These are phyloP conservation scores for Canis aureus DNA, from an alignment of 2,113 vertebrate species.

Conservation along the genomic window DNA sequence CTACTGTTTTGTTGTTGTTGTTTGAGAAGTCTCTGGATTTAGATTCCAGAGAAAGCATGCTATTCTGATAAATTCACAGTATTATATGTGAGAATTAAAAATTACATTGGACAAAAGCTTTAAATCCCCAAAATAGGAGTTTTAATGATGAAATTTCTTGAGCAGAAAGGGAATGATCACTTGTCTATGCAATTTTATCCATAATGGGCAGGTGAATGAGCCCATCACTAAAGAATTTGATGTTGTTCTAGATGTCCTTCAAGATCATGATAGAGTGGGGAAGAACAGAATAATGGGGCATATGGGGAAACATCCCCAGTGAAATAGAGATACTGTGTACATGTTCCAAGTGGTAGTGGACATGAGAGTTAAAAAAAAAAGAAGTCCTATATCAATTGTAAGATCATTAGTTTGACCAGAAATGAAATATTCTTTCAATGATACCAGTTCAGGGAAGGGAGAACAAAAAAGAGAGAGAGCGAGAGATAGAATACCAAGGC, in stretches of 20 bases:
- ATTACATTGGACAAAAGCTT: neutral
- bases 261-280: neutral
- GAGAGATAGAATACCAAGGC: neutral
- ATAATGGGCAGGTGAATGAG: conserved; percentile 12
- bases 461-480: neutral
- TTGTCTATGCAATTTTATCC: conserved; percentile 47
- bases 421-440: conserved; percentile 31
- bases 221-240: neutral
- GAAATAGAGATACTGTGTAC: neutral
- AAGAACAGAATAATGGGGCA: neutral
- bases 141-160: conserved; percentile 56
- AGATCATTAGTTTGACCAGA: conserved; percentile 29
- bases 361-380: neutral
- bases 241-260: conserved; percentile 8
- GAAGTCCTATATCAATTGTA: neutral
- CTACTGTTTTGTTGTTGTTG: neutral
- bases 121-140: conserved; percentile 32
- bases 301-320: neutral
- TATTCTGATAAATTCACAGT: conserved; percentile 16
- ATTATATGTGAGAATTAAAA: conserved; percentile 41
- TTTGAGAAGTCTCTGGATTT: neutral
- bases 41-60: neutral
- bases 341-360: neutral
- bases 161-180: conserved; percentile 7
- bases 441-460: neutral